Evolutionary conservation across 2,888 invertebrate species (phyloP), one percentile per base, ranked within the genome.

Genomic region (Agriopis aurantiaria): DNA sequence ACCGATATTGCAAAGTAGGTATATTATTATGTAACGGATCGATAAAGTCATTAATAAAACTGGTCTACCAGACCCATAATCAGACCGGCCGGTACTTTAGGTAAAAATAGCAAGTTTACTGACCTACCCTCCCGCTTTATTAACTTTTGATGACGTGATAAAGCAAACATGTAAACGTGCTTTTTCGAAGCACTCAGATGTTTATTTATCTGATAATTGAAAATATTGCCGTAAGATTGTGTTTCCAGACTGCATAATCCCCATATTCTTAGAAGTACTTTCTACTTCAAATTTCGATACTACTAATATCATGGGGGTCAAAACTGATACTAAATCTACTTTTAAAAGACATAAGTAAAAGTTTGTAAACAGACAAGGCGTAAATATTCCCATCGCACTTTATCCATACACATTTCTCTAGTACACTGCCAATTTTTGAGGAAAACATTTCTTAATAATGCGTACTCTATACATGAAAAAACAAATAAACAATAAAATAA

Each of bases 11-110:
- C 55, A 43, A 74, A 52, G 59, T 59, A 65, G 70, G 53, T 62
- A 53, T 61, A 46, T 49, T 41, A 72, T 73, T 66, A 66, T 62
- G 46, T 67, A 67, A 71, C 40, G 49, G 66, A 69, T 69, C 69
- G 63, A 75, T 72, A 55, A 69, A 65, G 58, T 14, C 63, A 73
- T 73, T 69, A 68, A 67, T 9, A 65, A 69, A 75, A 73, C 76
- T 12, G 67, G 76, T 75, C 58, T 68, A 62, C 58, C 56, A 61
- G 12, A 33, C 66, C 14, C 57, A 65, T 60, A 58, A 70, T 69
- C 65, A 56, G 65, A 63, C 62, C 64, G 46, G 48, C 63, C 14
- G 62, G 43, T 57, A 45, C 41, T 64, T 63, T 45, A 11, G 40
- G 51, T 68, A 68, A 59, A 68, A 68, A 72, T 69, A 69, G 62